phyloP scores from a whole-genome alignment of 2,113 vertebrate species.

The Acanthisitta chloris region DNA sequence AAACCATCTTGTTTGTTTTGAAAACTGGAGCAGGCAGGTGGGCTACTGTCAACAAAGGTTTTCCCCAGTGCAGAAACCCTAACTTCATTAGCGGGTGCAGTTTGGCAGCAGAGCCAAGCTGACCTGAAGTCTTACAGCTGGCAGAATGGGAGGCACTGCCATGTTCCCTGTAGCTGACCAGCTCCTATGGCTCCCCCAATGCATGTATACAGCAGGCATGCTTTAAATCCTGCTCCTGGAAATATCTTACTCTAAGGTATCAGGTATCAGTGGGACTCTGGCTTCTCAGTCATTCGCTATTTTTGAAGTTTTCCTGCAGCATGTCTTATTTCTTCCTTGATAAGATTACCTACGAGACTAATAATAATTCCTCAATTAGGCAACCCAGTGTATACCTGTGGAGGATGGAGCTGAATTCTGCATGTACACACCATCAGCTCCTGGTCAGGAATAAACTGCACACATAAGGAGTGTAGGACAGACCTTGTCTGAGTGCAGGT shows the following conservation, averaged over 20 bases:
- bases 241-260: background rate
- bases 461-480: background rate
- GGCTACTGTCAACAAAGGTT: background rate
- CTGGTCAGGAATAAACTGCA: background rate
- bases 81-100: background rate
- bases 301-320: background rate
- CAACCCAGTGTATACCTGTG: background rate
- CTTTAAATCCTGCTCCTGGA: background rate
- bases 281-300: background rate
- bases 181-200: background rate
- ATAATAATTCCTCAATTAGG: background rate
- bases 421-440: background rate
- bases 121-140: background rate
- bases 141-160: background rate
- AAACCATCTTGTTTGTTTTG: background rate
- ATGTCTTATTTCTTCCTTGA: background rate
- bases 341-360: background rate
- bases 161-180: background rate
- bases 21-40: background rate
- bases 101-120: background rate
- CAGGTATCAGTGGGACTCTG: background rate
- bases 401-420: background rate
- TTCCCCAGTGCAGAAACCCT: background rate
- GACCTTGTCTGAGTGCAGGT: accelerated
- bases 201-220: background rate